Conservation (phyloP, 2,113 vertebrate genomes). For the Phycodurus eques region DNA sequence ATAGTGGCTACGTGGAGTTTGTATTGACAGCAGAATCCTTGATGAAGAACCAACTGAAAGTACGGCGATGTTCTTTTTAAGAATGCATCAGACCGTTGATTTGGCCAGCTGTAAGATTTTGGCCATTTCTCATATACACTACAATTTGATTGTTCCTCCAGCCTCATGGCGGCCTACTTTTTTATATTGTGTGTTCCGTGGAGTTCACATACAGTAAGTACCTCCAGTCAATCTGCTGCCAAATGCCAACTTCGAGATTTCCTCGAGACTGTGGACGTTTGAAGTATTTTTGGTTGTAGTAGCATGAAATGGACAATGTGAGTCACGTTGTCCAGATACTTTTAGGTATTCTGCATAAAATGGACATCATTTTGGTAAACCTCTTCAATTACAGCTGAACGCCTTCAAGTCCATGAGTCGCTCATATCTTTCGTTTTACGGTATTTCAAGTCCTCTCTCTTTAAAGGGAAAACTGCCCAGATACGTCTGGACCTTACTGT, state of each 20-base stretch:
- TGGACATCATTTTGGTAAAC: not conserved
- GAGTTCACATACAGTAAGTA: not conserved
- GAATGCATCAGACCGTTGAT: not conserved
- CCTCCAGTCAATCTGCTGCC: not conserved
- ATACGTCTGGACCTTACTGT: no score
- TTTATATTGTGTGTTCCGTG: not conserved
- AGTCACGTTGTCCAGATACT: not conserved
- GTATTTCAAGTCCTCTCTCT: no score
- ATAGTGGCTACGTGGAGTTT: not conserved
- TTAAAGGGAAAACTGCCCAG: no score
- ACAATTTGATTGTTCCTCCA: not conserved
- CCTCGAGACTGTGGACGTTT: no score
- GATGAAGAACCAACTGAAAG: not conserved
- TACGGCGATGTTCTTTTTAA: not conserved
- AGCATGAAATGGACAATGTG: not conserved
- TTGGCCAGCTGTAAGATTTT: not conserved
- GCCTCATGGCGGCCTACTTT: not conserved
- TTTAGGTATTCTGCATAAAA: not conserved
- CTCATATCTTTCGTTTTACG: no score
- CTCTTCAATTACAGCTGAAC: not conserved
- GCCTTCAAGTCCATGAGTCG: not conserved
- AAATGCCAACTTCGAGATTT: no score
- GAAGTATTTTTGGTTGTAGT: no score
- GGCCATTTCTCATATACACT: not conserved
- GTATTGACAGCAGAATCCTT: not conserved